Evolutionary conservation across 2,113 vertebrate species (phyloP).

Genomic region (Phrynosoma platyrhinos): DNA sequence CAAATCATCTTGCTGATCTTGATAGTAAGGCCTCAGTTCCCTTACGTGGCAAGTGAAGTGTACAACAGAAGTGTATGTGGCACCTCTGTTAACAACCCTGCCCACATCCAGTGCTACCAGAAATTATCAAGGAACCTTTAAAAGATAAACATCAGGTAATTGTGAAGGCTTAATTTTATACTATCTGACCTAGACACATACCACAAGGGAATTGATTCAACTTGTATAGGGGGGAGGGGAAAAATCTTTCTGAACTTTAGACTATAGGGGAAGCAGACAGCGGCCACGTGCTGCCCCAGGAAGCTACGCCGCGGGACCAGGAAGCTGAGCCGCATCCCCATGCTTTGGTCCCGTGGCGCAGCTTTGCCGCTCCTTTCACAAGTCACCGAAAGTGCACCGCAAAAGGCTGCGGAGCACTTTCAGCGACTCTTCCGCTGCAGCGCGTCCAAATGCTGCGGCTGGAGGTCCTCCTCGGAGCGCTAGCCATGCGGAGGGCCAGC

Average conservation of each 20-base stretch:
- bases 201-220: conserved; percentile 38
- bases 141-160: conserved; percentile 59
- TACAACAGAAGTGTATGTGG: conserved; percentile 57
- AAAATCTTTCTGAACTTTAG: conserved; percentile 31
- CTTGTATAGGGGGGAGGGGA: not conserved
- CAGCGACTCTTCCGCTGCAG: no score
- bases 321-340: no score
- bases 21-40: conserved; percentile 67
- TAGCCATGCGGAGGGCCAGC: no score
- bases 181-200: conserved; percentile 39
- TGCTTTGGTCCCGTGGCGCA: no score
- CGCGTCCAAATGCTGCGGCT: no score
- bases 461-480: no score
- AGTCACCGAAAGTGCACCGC: no score
- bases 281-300: no score
- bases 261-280: no score
- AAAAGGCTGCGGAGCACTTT: no score
- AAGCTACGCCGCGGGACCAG: no score
- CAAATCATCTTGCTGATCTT: conserved; percentile 68
- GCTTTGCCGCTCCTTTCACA: no score
- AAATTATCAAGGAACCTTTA: conserved; percentile 59
- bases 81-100: conserved; percentile 42
- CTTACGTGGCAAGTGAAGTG: conserved; percentile 57
- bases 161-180: conserved; percentile 49
- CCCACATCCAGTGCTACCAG: conserved; percentile 49